phyloP scores from a whole-genome alignment of 2,888 invertebrate genomes.

The Patella depressa region DNA sequence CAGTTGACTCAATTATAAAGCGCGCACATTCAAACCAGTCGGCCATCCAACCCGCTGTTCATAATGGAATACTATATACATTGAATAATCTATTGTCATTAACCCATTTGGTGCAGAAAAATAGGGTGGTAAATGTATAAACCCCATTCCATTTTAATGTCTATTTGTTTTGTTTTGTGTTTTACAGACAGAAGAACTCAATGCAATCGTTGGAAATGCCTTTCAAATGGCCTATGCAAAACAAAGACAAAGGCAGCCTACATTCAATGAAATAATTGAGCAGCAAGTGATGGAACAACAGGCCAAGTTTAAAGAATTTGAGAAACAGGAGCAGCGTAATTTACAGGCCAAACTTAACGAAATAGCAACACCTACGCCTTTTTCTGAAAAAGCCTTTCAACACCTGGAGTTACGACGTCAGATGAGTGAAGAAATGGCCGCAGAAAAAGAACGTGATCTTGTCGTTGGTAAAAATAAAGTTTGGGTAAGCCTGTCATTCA shows the following conservation, averaged over 20 bases:
- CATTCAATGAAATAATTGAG: conserved; percentile 69
- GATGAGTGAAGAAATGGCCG: conserved; percentile 39
- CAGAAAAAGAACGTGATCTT: conserved; percentile 35
- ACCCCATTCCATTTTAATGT: no score
- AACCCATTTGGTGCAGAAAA: no score
- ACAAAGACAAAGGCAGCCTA: conserved; percentile 65
- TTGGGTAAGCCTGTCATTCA: conserved; percentile 50
- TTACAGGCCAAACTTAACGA: conserved; percentile 59
- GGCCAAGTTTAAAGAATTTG: conserved; percentile 59
- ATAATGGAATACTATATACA: no score
- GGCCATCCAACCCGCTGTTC: no score
- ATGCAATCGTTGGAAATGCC: conserved; percentile 89
- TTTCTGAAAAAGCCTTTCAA: conserved; percentile 55
- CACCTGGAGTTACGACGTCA: conserved; percentile 61
- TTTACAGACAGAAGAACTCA: conserved; percentile 87
- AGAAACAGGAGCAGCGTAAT: conserved; percentile 57
- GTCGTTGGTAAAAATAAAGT: conserved; percentile 52
- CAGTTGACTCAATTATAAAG: no score
- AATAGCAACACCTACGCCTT: conserved; percentile 65
- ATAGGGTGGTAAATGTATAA: no score
- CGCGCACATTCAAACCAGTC: no score
- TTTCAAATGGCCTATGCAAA: conserved; percentile 93
- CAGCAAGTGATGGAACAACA: conserved; percentile 62
- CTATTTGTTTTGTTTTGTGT: no score
- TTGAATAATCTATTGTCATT: no score